Base-by-base conservation (phyloP, 2,797 vertebrate species). In the Echeneis naucrates region DNA sequence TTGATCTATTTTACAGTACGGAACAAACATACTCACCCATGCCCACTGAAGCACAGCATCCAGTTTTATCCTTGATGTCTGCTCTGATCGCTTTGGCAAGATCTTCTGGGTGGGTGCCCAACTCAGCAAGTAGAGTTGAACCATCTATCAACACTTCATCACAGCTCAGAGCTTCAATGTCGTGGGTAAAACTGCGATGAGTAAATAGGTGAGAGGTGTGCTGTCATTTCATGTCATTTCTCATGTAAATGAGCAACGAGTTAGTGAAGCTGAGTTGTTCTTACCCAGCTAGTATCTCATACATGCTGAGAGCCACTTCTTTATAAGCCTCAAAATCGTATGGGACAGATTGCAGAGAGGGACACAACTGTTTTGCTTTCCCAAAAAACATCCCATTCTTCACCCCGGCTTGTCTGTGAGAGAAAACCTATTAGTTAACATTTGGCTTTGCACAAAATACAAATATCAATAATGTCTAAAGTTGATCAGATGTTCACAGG, bases 311-410 rank as follows among this genome's bases (percentile, higher is more conserved):
- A 32, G 98, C 96, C 80, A 98, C 98, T 83, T 98, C 96, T 90
- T 97, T 99, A 87, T 97, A 99, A 0, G 97, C 95, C 33, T 97
- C 94, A 88, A 99, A 99, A 87, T 99, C 96, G 60, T 99, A 99
- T 0, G 96, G 94, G 62, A 99, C 96, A 9, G 97, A 94, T 81
- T 97, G 96, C 74, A 99, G 93, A 23, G 88, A 91, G 48, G 98
- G 98, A 86, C 98, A 99, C 14, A 99, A 85, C 72, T 95, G 95
- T 80, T 98, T 99, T 10, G 98, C 98, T 82, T 96, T 94, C 58
- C 98, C 98, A 83, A 99, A 99, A 94, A 96, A 98, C 98, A 99
- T 99, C 75, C 98, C 98, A 12, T 99, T 99, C 88, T 92, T 97
- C 90, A 99, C 95, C 8, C 98, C 98, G 3, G 94, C 93, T 92